Percentiles rank a stretch among this genome's conserved stretches.
Evolutionary conservation across 2,888 invertebrate genomes (phyloP).

Genomic region (Sarcophaga subvicina): DNA sequence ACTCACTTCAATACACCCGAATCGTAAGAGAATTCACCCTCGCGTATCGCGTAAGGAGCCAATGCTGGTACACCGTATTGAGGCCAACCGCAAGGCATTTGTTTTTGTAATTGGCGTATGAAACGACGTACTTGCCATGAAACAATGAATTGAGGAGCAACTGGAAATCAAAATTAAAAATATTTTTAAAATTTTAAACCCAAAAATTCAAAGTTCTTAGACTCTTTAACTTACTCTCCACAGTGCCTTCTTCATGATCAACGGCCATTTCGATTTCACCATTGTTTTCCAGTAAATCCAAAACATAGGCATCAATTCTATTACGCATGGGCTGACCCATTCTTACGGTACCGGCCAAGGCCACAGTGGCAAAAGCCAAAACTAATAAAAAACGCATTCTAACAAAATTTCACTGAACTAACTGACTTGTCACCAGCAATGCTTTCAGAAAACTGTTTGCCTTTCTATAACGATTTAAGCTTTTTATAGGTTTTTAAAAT

Average conservation of each 20-base stretch:
- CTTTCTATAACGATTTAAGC: background rate
- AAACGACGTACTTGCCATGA: slow-evolving; percentile 77
- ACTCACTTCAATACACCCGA: slow-evolving; percentile 74
- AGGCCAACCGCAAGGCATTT: slow-evolving; percentile 78
- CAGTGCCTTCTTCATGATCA: slow-evolving; percentile 71
- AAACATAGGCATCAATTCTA: slow-evolving; percentile 33
- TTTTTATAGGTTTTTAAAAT: slow-evolving; percentile 73
- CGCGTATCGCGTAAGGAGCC: slow-evolving; percentile 74
- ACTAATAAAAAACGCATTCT: slow-evolving; percentile 76
- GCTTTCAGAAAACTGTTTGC: slow-evolving; percentile 64
- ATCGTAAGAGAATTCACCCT: slow-evolving; percentile 71
- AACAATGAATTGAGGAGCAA: slow-evolving; percentile 74
- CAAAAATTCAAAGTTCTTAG: background rate
- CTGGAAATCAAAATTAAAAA: slow-evolving; percentile 56
- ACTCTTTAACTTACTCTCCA: slow-evolving; percentile 72
- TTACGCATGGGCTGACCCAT: background rate
- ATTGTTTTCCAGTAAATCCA: slow-evolving; percentile 68
- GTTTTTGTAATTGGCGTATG: slow-evolving; percentile 74
- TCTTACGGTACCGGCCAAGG: slow-evolving; percentile 71
- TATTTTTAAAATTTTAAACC: background rate
- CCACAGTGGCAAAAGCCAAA: slow-evolving; percentile 74
- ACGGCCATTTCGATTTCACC: slow-evolving; percentile 73
- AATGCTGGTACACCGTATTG: slow-evolving; percentile 75
- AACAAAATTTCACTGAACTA: background rate
- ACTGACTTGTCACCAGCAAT: slow-evolving; percentile 58